Base-by-base conservation (phyloP, 2,888 invertebrate genomes). In the Heterodera filipjevi region DNA sequence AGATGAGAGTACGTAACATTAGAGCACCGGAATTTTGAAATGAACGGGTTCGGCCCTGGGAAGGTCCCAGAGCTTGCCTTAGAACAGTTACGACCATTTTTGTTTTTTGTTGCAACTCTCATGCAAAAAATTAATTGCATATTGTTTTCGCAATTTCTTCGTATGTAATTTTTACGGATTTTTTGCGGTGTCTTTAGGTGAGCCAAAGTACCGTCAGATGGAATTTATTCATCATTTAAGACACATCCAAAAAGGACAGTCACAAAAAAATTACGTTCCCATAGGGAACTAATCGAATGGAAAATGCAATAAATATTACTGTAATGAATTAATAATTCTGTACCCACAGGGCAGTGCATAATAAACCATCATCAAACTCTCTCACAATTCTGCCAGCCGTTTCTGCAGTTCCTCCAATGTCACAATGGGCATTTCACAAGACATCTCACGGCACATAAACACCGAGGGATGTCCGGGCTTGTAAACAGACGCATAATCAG, bases 371-470 rank as follows among this genome's bases (percentile, higher is more conserved):
- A 12, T 5, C n/a, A 59, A 6, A 27, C 22, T 59, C 3, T 44
- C 30, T 32, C 39, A 80, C 10, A 81, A 44, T 71, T 59, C 72
- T 19, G 82, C 66, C 32, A 83, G 76, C 16, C 83, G 71, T 44
- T 75, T 71, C 72, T 79, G 64, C 32, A 83, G 73, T 53, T 83
- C 83, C 14, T 80, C 77, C 19, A 81, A 76, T 3, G 73, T 73
- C 19, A 33, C 68, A 14, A 77, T 77, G 27, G 83, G 83, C 68
- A 83, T 64, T n/a, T 76, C 81, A 66, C 83, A 83, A 3, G 79
- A 35, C 16, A 72, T 66, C 46, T 74, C 74, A 71, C 77, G 46
- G 73, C 82, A 82, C 12, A 82, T 66, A 66, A 73, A 78, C 32
- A 71, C 77, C 35, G 80, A 81, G 39, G 80, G 80, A 46, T 75